Evolutionary conservation across 2,888 invertebrate species (phyloP), one percentile per base, ranked within the genome.

Genomic region (Catotricha subobsoleta): DNA sequence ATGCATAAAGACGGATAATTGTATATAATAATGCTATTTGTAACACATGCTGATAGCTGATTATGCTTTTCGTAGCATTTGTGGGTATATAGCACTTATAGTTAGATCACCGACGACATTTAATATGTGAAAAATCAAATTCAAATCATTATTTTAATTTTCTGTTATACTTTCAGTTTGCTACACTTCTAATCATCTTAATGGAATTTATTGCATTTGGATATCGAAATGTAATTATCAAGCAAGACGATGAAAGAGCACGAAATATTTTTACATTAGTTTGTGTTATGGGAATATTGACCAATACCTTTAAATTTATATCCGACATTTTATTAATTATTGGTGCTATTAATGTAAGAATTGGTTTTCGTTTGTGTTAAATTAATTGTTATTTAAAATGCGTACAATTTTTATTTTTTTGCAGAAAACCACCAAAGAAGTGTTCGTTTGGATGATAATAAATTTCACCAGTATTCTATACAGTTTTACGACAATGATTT

Each of bases 251-350:
- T 25, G 9, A 23, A 23, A 10, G 10, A 2, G 39, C 27, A 12
- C 18, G 20, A 6, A 39, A 39, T 39, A 2, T 39, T n/a, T 39
- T 29, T 19, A 18, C 28, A 3, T 29, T 39, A 10, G 9, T 39
- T 10, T 13, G n/a, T 15, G 20, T 39, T 2, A 19, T 39, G 18
- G 39, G 39, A n/a, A 29, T 39, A 29, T 15, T 39, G 5, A 19
- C 29, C 2, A 29, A 15, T 13, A 29, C 29, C 13, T 28, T 39
- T 18, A 39, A 39, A 15, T 27, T 27, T 3, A 29, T 39, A 12
- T 28, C 39, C 13, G 39, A 39, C 20, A 28, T 18, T 7, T n/a
- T 39, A 15, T 13, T 39, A 12, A 39, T 39, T 20, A 16, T n/a
- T 20, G 39, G 39, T 12, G 39, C 29, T 3, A 29, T 29, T 3